Base-by-base conservation (phyloP, 2,113 vertebrate genomes). In the Nycticorax nycticorax region DNA sequence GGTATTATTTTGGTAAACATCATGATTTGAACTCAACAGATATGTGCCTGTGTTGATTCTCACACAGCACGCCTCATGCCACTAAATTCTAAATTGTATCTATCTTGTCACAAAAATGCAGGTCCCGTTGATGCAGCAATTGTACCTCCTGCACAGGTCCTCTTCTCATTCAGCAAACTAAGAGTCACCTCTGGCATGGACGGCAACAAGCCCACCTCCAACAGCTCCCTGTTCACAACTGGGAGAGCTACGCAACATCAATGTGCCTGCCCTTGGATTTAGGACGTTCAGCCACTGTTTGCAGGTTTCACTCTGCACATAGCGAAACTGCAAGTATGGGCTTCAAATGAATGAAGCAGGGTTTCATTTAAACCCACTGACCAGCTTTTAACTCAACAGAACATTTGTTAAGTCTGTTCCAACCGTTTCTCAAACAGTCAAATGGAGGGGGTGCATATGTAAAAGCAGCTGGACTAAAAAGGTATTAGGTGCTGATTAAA, bases 231-330 rank as follows among this genome's bases (percentile, higher is more conserved):
- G 18, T 4, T 48, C 23, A 35, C 11, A 35, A 6, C 0, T 3
- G 33, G 30, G 39, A 41, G 8, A 67, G 8, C 18, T 39, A n/a
- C 0, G 1, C 3, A 47, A 17, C 33, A 50, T 5, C 10, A 19
- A 1, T 8, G 7, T 37, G 18, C 19, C 4, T 0, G 3, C 9
- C 16, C 43, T 20, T 30, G 1, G 1, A 17, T 55, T 81, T 19
- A 22, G 4, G 33, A 18, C 14, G 53, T 37, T 57, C 62, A 72
- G 48, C 5, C 12, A 43, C 10, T 35, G 5, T 30, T 56, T 8
- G 18, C 21, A 67, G 30, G 35, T 48, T 67, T 85, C 26, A 15
- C 9, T n/a, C 30, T 10, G 26, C 11, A 8, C 0, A 1, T 12
- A 71, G 22, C 80, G 21, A 47, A 53, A 55, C 12, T 59, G 17